Evolutionary conservation across 2,113 vertebrate species (phyloP).

Genomic region (Pelecanoides urinatrix): DNA sequence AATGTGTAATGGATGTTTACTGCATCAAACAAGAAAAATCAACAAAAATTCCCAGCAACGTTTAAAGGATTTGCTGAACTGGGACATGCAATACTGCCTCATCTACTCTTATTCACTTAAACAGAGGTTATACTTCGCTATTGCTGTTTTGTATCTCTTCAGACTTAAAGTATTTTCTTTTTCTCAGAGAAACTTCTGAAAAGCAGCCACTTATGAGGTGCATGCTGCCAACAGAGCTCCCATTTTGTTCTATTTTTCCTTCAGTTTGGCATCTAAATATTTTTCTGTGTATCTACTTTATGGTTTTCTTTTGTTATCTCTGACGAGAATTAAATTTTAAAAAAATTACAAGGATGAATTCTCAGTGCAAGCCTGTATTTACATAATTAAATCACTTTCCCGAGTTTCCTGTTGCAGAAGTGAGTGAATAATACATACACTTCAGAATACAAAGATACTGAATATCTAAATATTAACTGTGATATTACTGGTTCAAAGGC

Average conservation of each 20-base stretch:
- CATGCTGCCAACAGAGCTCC: background rate
- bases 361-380: background rate
- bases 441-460: background rate
- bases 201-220: background rate
- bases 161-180: background rate
- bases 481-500: background rate
- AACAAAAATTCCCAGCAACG: background rate
- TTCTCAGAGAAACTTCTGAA: slow-evolving; percentile 21
- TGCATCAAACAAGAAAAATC: background rate
- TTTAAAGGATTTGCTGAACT: slow-evolving; percentile 8
- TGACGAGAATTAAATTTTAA: background rate
- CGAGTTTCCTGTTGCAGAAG: background rate
- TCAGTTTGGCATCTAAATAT: background rate
- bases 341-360: background rate
- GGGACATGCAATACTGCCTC: background rate
- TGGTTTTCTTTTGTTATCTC: background rate
- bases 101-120: background rate
- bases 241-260: background rate
- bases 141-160: background rate
- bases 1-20: slow-evolving; percentile 30
- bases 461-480: background rate
- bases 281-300: background rate
- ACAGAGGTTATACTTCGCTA: background rate
- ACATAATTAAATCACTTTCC: background rate
- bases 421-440: background rate